Evolutionary conservation across 37 sponge, comb jelly and placozoan genomes (phyloP).

Genomic region (Mnemiopsis leidyi): DNA sequence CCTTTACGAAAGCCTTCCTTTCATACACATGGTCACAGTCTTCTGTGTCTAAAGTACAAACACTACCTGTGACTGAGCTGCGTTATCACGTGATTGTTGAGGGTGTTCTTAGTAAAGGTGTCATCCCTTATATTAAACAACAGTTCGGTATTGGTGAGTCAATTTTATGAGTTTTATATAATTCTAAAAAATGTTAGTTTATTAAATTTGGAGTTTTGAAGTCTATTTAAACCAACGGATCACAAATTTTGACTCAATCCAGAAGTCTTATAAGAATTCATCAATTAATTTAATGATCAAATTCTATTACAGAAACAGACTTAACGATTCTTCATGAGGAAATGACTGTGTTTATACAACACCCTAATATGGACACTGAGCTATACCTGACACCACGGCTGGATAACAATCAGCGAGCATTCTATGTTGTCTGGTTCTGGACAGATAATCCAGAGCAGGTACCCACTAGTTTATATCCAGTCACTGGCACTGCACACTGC

Average conservation of each 20-base stretch:
- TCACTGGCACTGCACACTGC: no score
- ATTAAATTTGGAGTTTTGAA: no score
- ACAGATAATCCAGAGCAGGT: neutral
- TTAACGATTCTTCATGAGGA: neutral
- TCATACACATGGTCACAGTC: neutral
- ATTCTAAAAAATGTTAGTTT: no score
- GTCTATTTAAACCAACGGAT: no score
- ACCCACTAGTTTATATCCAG: neutral
- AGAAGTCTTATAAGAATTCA: no score
- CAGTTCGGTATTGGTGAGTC: neutral
- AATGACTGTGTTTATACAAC: neutral
- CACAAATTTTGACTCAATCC: no score
- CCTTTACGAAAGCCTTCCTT: neutral
- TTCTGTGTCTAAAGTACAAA: neutral
- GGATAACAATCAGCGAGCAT: neutral
- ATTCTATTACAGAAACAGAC: neutral
- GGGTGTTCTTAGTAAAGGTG: neutral
- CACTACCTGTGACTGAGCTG: neutral
- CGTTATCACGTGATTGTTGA: neutral
- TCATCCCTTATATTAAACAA: neutral
- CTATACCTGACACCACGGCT: neutral
- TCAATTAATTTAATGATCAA: no score
- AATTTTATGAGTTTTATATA: no score
- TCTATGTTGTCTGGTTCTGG: neutral
- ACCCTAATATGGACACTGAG: neutral